Evolutionary conservation across 2,113 vertebrate species (phyloP).

Genomic region (Cacatua alba): DNA sequence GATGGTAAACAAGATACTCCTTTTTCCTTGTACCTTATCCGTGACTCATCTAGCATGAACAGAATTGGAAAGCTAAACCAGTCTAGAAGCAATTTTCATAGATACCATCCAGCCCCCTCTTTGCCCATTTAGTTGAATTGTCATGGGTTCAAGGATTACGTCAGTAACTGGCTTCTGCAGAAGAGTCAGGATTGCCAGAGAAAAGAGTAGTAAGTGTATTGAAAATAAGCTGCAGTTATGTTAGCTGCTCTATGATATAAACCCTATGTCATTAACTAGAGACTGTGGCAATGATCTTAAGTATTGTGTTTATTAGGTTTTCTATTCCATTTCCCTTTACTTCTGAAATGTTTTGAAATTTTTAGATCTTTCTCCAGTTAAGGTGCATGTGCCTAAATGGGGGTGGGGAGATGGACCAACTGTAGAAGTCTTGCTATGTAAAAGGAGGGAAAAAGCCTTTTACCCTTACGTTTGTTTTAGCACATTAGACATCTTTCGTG

Average conservation of each 20-base stretch:
- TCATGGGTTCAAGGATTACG: accelerated
- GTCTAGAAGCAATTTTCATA: not conserved
- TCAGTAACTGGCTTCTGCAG: not conserved
- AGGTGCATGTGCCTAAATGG: not conserved
- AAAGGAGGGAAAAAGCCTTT: not conserved
- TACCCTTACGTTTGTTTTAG: accelerated
- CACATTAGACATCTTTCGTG: not conserved
- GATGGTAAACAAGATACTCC: accelerated
- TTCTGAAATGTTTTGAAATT: not conserved
- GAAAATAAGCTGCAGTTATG: not conserved
- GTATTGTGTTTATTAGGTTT: not conserved
- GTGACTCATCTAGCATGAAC: not conserved
- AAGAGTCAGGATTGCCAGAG: not conserved
- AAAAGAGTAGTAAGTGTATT: not conserved
- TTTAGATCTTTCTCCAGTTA: not conserved
- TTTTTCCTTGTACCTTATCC: not conserved
- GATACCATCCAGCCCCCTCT: not conserved
- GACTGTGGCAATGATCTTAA: not conserved
- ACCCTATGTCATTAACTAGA: not conserved
- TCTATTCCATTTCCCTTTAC: not conserved
- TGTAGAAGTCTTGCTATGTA: not conserved
- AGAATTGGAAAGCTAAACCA: not conserved
- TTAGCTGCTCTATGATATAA: not conserved
- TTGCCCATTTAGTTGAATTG: not conserved
- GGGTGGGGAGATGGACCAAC: too few relatives aligned